Conservation (phyloP, 2,888 invertebrate species). For the Hirtodrosophila duncani region DNA sequence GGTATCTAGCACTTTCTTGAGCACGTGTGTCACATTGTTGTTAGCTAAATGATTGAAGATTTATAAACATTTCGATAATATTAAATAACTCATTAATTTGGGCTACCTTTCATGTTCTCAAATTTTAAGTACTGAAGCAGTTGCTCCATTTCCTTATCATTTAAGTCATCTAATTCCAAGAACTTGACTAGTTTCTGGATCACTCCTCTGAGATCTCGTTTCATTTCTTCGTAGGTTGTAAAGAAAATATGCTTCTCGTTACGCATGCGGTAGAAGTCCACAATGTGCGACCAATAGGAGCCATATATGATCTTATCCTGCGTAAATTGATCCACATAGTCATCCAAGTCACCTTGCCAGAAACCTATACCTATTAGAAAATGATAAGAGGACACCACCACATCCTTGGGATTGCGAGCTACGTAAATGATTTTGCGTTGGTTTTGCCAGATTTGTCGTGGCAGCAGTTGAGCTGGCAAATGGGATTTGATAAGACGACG, state of each 20-base stretch:
- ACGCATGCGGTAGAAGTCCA: conserved; percentile 64
- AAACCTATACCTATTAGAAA: conserved; percentile 82
- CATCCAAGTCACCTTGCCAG: conserved; percentile 80
- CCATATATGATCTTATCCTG: conserved; percentile 23
- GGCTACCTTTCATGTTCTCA: conserved; percentile 50
- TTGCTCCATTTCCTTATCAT: conserved; percentile 13
- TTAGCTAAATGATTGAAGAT: conserved; percentile 1
- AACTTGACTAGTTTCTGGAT: conserved; percentile 34
- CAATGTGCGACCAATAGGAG: conserved; percentile 54
- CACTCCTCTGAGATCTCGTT: conserved; percentile 39
- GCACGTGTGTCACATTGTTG: conserved; percentile 4
- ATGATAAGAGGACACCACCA: conserved; percentile 88
- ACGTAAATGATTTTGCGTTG: conserved; percentile 84
- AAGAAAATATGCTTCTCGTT: conserved; percentile 56
- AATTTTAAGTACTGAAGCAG: conserved; percentile 40
- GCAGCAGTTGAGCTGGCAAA: conserved; percentile 52
- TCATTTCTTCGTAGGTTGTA: conserved; percentile 66
- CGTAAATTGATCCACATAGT: conserved; percentile 44
- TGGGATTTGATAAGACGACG: conserved; percentile 58
- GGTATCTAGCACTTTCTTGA: fast-evolving
- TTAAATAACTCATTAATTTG: neutral
- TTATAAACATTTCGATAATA: neutral
- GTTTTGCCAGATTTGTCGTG: conserved; percentile 44
- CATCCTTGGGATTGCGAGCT: conserved; percentile 90
- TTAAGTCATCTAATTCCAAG: conserved; percentile 20